These are phyloP conservation scores for Tachina grossa DNA, from an alignment of 2,888 invertebrate species.

Conservation along the genomic window DNA sequence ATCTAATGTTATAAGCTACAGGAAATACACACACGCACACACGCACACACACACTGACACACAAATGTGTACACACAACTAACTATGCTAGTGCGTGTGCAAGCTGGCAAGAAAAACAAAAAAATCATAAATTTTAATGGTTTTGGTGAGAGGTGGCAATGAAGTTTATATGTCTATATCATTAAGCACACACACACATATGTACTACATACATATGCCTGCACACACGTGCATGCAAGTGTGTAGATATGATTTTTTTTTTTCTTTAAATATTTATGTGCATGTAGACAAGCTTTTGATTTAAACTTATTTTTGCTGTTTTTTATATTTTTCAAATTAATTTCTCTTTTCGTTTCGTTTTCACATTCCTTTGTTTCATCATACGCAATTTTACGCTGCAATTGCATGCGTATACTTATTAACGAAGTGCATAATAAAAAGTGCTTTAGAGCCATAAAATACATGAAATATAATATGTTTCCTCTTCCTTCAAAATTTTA, in stretches of 20 bases:
- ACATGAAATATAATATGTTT: too few species aligned
- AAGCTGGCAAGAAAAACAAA: slow-evolving; percentile 31
- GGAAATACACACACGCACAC: slow-evolving; percentile 27
- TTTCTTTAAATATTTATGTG: slow-evolving; percentile 11
- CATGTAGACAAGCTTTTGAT: slow-evolving; percentile 65
- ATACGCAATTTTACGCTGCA: slow-evolving; percentile 72
- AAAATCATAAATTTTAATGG: slow-evolving; percentile 31
- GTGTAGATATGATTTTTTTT: neutral
- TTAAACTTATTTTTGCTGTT: slow-evolving; percentile 62
- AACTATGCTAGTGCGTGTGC: slow-evolving; percentile 1
- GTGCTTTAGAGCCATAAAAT: neutral
- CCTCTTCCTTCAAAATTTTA: neutral
- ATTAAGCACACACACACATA: neutral
- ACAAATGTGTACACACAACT: neutral
- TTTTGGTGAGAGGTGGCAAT: slow-evolving; percentile 64
- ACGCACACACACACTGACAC: slow-evolving; percentile 11
- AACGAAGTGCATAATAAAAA: slow-evolving; percentile 3
- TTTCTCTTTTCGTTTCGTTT: slow-evolving; percentile 47
- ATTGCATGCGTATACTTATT: slow-evolving; percentile 63
- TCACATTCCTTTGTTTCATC: slow-evolving; percentile 62
- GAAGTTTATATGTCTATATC: slow-evolving; percentile 58
- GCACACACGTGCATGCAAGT: neutral
- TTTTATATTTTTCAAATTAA: slow-evolving; percentile 46
- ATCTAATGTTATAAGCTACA: slow-evolving; percentile 43
- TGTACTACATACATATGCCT: neutral